Evolutionary conservation across 2,797 vertebrate species (phyloP), one percentile per base, ranked within the genome.

Genomic region (Margarornis squamiger): DNA sequence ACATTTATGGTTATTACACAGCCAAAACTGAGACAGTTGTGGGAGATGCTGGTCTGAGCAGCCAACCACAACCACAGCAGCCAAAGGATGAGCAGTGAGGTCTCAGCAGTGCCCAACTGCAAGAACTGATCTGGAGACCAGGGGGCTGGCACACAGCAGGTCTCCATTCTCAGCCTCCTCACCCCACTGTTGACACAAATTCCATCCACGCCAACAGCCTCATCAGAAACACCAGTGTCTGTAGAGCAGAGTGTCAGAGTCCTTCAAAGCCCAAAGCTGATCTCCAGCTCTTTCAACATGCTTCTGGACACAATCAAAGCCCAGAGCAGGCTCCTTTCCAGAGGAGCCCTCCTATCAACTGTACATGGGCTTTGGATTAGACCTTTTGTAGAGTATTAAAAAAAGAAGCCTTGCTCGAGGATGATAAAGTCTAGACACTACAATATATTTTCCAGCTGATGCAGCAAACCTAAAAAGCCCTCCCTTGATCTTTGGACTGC

Each of bases 401-500:
- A 59, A 78, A 66, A 61, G 38, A n/a, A 63, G 21, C 8, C 67
- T 87, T 94, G 76, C 88, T 95, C 0, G 3, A 89, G 86, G 84
- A 92, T 85, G 95, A 93, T 89, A 82, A 93, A 95, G 95, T 93
- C 93, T 95, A 95, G 95, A 95, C 88, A 73, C 77, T 87, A 93
- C 92, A 91, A 79, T 95, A 95, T 92, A 92, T 87, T 94, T 96
- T 90, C 94, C 92, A 94, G 95, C 94, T 96, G 96, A 96, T 94
- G 85, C 73, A 95, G 84, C 90, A 95, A 93, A 93, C 74, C 74
- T 27, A 94, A 94, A 78, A 92, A 76, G 39, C 62, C 23, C 76
- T 91, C 55, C 93, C 93, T 93, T 97, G 95, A 97, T 97, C 90
- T 95, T 0, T 0, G 2, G 67, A 85, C 96, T 95, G 90, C 87